A percentile compares a stretch with the other conserved stretches of the same genome.
phyloP scores from a whole-genome alignment of 30 jellyfish, hydroid and myxozoan genomes.

The Cassiopea xamachana region DNA sequence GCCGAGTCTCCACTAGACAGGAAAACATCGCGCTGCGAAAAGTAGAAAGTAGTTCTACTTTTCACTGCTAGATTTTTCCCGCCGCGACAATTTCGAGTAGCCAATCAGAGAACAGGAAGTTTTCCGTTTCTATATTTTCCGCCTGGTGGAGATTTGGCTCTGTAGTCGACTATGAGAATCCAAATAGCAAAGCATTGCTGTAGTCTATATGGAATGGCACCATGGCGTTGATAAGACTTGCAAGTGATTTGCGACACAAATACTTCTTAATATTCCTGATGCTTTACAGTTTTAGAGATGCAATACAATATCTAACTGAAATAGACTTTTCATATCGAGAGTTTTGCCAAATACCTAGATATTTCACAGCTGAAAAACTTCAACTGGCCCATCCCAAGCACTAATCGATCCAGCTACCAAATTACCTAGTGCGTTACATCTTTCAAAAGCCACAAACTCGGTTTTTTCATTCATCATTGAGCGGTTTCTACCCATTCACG shows the following conservation, averaged over 20 bases:
- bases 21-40: no score
- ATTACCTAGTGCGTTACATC: background rate
- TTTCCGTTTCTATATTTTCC: no score
- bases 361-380: conserved; percentile 51
- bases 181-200: conserved; percentile 57
- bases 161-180: conserved; percentile 46
- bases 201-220: conserved; percentile 41
- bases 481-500: conserved; percentile 53
- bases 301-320: conserved; percentile 40
- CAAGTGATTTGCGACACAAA: conserved; percentile 55
- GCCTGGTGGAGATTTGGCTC: background rate
- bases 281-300: conserved; percentile 44
- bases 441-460: conserved; percentile 43
- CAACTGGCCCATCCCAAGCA: conserved; percentile 55
- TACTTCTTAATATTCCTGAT: conserved; percentile 32
- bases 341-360: conserved; percentile 49
- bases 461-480: conserved; percentile 28
- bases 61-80: no score
- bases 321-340: conserved; percentile 27
- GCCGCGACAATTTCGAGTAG: no score
- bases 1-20: no score
- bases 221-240: conserved; percentile 40
- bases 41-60: no score
- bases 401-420: conserved; percentile 39
- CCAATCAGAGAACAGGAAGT: no score